Evolutionary conservation across 2,888 invertebrate species (phyloP), one percentile per base, ranked within the genome.

Genomic region (Eueremaeus valkanovi): DNA sequence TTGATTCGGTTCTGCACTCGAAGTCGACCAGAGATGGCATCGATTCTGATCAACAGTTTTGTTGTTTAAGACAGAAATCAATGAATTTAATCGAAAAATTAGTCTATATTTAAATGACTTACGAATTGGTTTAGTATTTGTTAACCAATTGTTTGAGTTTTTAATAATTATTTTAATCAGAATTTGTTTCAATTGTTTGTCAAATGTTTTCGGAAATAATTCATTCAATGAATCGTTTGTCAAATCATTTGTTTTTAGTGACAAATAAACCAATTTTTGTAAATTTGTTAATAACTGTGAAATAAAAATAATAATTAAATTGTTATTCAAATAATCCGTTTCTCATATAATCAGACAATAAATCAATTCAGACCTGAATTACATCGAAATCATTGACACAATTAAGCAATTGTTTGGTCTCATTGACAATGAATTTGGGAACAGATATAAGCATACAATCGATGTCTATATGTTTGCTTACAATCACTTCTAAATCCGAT

Each of bases 31-130:
- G n/a, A 18, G 66, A 66, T 40, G 66, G 36, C 66, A 66, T 66
- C 66, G 66, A 66, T 66, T 66, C 66, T 66, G 21, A 36, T 16
- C 51, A 51, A n/a, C n/a, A n/a, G n/a, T n/a, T n/a, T n/a, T n/a
- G n/a, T n/a, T n/a, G n/a, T n/a, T 51, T 11, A 3, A 51, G n/a
- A 6, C 21, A 24, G n/a, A n/a, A n/a, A 51, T 21, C 51, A 51
- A 51, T 24, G 51, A 3, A 6, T 45, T 45, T 11, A 36, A 36
- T 45, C 45, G 18, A 45, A 6, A 13, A 3, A 16, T 36, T 11
- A 45, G 45, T 45, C 18, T 13, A 45, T 36, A 45, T 40, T 40
- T 9, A 11, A 11, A 40, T 40, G 5, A 49, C 61, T 31, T 61
- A 61, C 61, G 61, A 61, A 61, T 61, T 11, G 61, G 61, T 61